These are phyloP conservation scores for Bacillus rossius DNA, from an alignment of 1,140 invertebrate species.

Conservation along the genomic window DNA sequence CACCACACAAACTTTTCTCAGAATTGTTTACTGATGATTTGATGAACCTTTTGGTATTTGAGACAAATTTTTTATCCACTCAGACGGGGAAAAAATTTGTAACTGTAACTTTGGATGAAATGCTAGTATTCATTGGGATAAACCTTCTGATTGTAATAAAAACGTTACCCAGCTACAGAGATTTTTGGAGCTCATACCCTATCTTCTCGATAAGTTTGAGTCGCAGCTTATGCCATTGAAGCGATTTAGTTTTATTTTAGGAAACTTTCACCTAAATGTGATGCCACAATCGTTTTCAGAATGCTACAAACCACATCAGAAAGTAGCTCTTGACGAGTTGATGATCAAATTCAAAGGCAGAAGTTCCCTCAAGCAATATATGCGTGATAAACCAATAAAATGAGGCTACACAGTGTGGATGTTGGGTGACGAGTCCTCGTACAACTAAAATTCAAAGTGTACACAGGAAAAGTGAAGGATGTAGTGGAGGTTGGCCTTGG, in stretches of 20 bases:
- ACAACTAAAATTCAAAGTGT: constrained; percentile 21
- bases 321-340: constrained; percentile 24
- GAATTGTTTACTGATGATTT: too few relatives aligned
- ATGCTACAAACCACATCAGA: constrained; percentile 10
- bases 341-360: constrained; percentile 30
- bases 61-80: background rate
- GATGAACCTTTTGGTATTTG: background rate
- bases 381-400: constrained; percentile 25
- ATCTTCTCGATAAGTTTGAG: constrained; percentile 19
- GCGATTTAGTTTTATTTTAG: constrained; percentile 11
- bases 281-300: constrained; percentile 17
- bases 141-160: constrained; percentile 27
- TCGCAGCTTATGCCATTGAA: constrained; percentile 17
- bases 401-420: constrained; percentile 26
- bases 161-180: constrained; percentile 19
- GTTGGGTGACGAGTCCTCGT: constrained; percentile 13
- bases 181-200: constrained; percentile 24
- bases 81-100: background rate
- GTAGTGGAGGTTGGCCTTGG: constrained; percentile 27
- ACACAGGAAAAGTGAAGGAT: constrained; percentile 19
- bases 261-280: constrained; percentile 23
- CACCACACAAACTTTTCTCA: too few relatives aligned
- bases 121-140: constrained; percentile 6
- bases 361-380: constrained; percentile 26
- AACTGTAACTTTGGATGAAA: background rate